phyloP scores from a whole-genome alignment of 2,797 vertebrate species.

The Anabacerthia variegaticeps region DNA sequence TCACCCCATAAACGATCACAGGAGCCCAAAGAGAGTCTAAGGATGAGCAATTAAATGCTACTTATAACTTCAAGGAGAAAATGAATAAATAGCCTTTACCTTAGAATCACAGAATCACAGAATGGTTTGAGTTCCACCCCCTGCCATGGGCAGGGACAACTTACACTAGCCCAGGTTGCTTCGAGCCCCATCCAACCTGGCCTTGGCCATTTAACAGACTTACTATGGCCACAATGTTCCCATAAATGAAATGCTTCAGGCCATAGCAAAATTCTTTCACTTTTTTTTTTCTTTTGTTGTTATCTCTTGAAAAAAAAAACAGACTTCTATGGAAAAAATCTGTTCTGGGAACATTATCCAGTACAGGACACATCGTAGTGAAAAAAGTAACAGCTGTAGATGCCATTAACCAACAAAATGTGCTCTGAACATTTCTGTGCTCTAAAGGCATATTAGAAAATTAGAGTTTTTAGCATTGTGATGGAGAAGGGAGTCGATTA shows the following conservation, averaged over 20 bases:
- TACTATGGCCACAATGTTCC: neutral
- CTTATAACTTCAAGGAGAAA: neutral
- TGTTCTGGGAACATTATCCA: constrained; percentile 1
- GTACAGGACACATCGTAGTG: neutral
- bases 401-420: neutral
- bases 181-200: neutral
- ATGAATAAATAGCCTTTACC: neutral
- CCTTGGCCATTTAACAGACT: neutral
- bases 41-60: neutral
- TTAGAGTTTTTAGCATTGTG: neutral
- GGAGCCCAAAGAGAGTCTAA: neutral
- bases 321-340: constrained; percentile 21
- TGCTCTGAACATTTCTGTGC: neutral
- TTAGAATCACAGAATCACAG: neutral
- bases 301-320: neutral
- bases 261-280: constrained; percentile 14
- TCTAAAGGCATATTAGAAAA: constrained; percentile 20
- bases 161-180: neutral
- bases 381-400: neutral
- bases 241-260: constrained; percentile 12
- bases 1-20: neutral
- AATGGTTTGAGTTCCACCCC: neutral
- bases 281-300: neutral
- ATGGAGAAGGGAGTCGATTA: neutral
- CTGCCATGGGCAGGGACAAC: neutral